phyloP scores from a whole-genome alignment of 2,888 invertebrate species.

The Incurvaria masculella region DNA sequence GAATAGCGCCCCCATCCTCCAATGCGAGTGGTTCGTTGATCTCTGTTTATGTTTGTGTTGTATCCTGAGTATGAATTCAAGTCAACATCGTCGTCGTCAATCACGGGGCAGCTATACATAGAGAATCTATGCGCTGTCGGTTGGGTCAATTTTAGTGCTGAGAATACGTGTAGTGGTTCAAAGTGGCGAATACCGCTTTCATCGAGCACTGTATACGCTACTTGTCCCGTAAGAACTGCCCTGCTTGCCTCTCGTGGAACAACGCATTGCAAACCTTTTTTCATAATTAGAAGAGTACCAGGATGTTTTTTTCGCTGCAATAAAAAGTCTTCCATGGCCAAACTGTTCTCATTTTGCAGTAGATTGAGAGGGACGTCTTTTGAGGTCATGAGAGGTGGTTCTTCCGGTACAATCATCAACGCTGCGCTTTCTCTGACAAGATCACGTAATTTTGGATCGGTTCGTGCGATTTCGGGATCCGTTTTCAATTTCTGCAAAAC shows the following conservation, averaged over 20 bases:
- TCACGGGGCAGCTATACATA: constrained; percentile 62
- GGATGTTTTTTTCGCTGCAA: constrained; percentile 55
- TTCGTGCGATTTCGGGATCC: constrained; percentile 64
- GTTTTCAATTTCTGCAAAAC: constrained; percentile 62
- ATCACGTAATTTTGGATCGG: constrained; percentile 66
- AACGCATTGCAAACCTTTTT: constrained; percentile 71
- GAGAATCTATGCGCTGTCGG: constrained; percentile 64
- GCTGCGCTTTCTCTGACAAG: constrained; percentile 71
- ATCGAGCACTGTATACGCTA: constrained; percentile 73
- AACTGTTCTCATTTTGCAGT: constrained; percentile 64
- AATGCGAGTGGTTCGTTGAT: constrained; percentile 43
- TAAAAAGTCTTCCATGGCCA: constrained; percentile 75
- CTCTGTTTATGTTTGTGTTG: constrained; percentile 41
- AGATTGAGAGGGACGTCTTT: constrained; percentile 67
- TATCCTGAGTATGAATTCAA: constrained; percentile 44
- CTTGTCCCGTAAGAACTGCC: constrained; percentile 69
- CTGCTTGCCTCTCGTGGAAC: constrained; percentile 73
- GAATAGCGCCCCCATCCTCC: constrained; percentile 45
- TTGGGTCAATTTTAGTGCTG: constrained; percentile 64
- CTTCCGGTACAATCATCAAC: constrained; percentile 64
- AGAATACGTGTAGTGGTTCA: constrained; percentile 72
- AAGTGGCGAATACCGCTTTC: constrained; percentile 74
- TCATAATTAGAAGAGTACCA: constrained; percentile 67
- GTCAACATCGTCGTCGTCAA: constrained; percentile 47
- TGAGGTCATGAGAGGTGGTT: constrained; percentile 59